A percentile compares a stretch with the other conserved stretches of the same genome.
phyloP scores from a whole-genome alignment of 1,140 invertebrate genomes.

The Pentalonia nigronervosa region DNA sequence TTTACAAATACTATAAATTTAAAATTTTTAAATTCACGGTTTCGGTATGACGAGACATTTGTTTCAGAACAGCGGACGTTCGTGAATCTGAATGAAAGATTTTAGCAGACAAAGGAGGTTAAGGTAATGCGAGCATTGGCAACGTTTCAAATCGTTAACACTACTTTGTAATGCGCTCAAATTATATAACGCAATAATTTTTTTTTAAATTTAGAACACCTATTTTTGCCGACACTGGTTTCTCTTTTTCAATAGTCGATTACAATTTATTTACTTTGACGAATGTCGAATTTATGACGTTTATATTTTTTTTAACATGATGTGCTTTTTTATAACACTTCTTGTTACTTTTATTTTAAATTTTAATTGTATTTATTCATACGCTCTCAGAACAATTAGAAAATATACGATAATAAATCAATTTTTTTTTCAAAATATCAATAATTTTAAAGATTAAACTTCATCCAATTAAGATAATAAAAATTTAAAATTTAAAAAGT shows the following conservation, averaged over 20 bases:
- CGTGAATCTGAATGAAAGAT: background rate
- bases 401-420: background rate
- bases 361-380: background rate
- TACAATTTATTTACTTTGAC: background rate
- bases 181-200: background rate
- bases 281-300: background rate
- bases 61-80: background rate
- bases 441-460: too few species aligned
- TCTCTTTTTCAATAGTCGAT: background rate
- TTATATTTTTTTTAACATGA: background rate
- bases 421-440: background rate
- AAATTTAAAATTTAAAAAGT: too few species aligned
- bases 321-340: background rate
- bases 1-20: background rate
- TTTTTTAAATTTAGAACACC: background rate
- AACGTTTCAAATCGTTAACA: background rate
- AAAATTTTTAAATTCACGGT: background rate
- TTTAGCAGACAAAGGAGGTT: background rate
- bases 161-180: background rate
- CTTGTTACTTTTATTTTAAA: background rate
- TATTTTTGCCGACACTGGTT: background rate
- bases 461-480: too few species aligned
- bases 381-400: background rate
- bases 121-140: conserved; percentile 3
- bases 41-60: background rate